Base-by-base conservation (phyloP, 2,888 invertebrate genomes). In the Xylophagus ater region DNA sequence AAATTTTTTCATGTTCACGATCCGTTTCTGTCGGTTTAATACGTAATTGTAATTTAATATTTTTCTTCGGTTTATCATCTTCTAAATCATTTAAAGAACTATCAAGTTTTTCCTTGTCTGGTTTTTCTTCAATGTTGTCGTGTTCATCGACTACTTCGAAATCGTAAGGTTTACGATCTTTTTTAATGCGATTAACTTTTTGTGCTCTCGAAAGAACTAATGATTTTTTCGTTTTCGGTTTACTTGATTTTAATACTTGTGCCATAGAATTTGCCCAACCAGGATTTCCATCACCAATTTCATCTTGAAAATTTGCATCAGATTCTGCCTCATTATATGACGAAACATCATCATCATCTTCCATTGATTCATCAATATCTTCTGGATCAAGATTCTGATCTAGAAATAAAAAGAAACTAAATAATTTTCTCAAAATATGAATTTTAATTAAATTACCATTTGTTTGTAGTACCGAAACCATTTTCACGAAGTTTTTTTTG, bases 221-320 rank as follows among this genome's bases (percentile, higher is more conserved):
- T 0, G 77, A 72, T 57, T 81, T 84, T 51, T 82, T 82, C 28
- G 73, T 71, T 59, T 80, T 81, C 0, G 84, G 81, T 56, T 83
- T 82, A 19, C 73, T 79, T 2, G 79, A 73, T 42, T 73, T 74
- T 17, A 89, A 67, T 47, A 89, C 81, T 62, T 86, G 86, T 6
- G 78, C 70, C 56, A 89, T 76, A 0, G 81, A 85, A 63, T 87
- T 79, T 2, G 84, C 87, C 87, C 87, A 88, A 3, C 79, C 81
- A 45, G 72, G 65, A 58, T 84, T 84, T 1, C 68, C 69, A 23
- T 39, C 30, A 23, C 35, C 34, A 31, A 34, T 35, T 10, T 47
- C 42, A 26, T 13, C 37, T n/a, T n/a, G n/a, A n/a, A n/a, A n/a
- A n/a, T n/a, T n/a, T n/a, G n/a, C n/a, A n/a, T n/a, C n/a, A n/a